Conservation (phyloP, 2,888 invertebrate species). For the Omphaloscelis lunosa region DNA sequence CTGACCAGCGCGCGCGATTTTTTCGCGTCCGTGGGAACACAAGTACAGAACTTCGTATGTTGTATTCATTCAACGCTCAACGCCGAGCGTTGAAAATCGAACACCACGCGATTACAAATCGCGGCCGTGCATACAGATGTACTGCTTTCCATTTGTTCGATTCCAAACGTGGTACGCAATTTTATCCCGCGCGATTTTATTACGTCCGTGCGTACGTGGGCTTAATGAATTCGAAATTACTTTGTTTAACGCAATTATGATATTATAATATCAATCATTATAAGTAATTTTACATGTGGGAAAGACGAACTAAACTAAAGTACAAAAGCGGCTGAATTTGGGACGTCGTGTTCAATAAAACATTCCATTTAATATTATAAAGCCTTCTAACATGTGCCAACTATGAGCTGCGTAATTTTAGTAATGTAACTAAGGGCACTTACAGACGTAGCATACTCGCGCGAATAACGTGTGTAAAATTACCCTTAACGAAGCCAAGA, state of each 20-base stretch:
- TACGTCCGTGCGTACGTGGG: too few relatives aligned
- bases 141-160: too few relatives aligned
- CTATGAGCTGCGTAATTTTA: conserved; percentile 53
- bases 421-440: conserved; percentile 48
- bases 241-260: too few relatives aligned
- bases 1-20: too few relatives aligned
- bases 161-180: too few relatives aligned
- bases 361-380: conserved; percentile 55
- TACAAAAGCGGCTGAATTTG: neutral
- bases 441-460: conserved; percentile 5
- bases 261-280: neutral
- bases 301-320: conserved; percentile 9
- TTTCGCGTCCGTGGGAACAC: too few relatives aligned
- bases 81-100: too few relatives aligned
- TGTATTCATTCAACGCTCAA: too few relatives aligned
- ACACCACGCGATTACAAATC: too few relatives aligned
- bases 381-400: conserved; percentile 35
- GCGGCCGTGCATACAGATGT: too few relatives aligned
- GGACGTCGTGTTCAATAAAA: conserved; percentile 43
- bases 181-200: too few relatives aligned
- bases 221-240: neutral
- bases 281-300: neutral
- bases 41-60: too few relatives aligned
- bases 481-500: neutral
- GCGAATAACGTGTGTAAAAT: neutral